A percentile compares a stretch with the other conserved stretches of the same genome.
These are phyloP conservation scores for Edolisoma coerulescens DNA, from an alignment of 2,113 vertebrate genomes.

Conservation along the genomic window DNA sequence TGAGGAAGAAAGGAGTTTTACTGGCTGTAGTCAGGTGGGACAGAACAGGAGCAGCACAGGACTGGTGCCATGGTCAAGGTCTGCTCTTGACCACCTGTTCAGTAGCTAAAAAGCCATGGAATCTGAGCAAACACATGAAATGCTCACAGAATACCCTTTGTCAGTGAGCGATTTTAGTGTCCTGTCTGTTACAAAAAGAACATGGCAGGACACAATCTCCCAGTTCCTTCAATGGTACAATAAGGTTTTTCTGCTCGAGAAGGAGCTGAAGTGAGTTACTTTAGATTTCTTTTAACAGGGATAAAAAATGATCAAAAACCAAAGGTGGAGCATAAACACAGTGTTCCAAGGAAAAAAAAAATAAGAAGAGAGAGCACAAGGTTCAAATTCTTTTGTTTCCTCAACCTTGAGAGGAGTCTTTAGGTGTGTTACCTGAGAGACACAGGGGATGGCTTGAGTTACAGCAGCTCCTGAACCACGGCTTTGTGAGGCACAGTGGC, in stretches of 20 bases:
- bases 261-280: neutral
- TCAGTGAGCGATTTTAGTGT: neutral
- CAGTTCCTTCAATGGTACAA: neutral
- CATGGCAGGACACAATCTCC: neutral
- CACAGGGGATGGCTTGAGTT: neutral
- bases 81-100: neutral
- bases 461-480: neutral
- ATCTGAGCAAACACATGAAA: neutral
- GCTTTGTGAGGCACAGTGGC: neutral
- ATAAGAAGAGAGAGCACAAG: neutral
- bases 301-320: neutral
- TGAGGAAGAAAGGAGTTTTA: neutral
- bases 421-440: neutral
- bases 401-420: neutral
- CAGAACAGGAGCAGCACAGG: neutral
- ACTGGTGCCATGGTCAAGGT: neutral
- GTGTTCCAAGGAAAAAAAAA: neutral
- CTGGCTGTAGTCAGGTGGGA: neutral
- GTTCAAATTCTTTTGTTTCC: neutral
- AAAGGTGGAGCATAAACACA: neutral
- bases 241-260: neutral
- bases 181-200: neutral
- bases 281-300: neutral
- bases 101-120: neutral
- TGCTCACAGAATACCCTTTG: neutral